Percentiles rank a stretch among this genome's conserved stretches.
Evolutionary conservation across 2,797 vertebrate genomes (phyloP).

Genomic region (Diplodus puntazzo): DNA sequence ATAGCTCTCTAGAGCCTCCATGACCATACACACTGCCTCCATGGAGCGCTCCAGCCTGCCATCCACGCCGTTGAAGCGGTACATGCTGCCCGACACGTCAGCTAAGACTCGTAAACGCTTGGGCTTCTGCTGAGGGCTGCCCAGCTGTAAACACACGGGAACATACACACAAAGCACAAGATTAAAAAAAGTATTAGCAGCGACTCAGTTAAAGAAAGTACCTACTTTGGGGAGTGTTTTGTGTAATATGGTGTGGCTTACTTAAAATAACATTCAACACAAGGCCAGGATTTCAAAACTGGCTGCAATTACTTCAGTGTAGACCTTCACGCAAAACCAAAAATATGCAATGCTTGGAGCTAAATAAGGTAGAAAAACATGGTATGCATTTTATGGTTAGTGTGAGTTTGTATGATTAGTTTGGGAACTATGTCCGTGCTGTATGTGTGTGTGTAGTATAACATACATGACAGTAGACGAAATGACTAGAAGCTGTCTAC

Average conservation of each 20-base stretch:
- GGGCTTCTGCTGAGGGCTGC: constrained; percentile 94
- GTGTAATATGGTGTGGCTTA: constrained; percentile 9
- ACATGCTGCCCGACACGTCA: constrained; percentile 98
- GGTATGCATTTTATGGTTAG: constrained; percentile 59
- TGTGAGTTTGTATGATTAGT: constrained; percentile 62
- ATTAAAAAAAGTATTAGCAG: background rate
- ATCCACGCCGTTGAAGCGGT: constrained; percentile 96
- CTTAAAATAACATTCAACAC: constrained; percentile 48
- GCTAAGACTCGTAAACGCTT: constrained; percentile 93
- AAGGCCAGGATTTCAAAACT: constrained; percentile 28
- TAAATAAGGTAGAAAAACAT: constrained; percentile 64
- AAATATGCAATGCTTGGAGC: constrained; percentile 59
- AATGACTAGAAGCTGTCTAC: constrained; percentile 36
- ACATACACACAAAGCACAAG: constrained; percentile 8
- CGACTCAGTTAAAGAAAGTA: constrained; percentile 8
- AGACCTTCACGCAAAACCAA: constrained; percentile 49
- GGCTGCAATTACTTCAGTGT: constrained; percentile 33
- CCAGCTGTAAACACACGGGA: constrained; percentile 80
- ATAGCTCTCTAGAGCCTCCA: constrained; percentile 97
- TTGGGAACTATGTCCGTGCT: constrained; percentile 42
- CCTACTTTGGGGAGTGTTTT: background rate
- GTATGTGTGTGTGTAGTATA: background rate
- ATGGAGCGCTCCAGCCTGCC: constrained; percentile 95
- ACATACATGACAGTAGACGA: constrained; percentile 24
- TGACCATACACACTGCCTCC: constrained; percentile 98